Conservation (phyloP, 2,888 invertebrate genomes). For the Melitaea athalia region DNA sequence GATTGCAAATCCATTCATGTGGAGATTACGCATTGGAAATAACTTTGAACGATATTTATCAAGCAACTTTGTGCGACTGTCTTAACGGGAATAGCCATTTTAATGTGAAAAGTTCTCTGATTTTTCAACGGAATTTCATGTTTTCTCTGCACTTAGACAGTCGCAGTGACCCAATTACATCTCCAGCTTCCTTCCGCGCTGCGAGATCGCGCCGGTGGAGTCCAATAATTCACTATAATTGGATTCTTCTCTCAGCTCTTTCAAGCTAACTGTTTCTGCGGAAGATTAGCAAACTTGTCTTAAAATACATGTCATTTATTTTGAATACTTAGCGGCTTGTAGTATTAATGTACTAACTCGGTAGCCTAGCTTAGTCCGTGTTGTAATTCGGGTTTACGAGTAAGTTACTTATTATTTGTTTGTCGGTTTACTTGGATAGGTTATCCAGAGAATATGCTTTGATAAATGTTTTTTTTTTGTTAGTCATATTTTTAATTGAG, state of each 20-base stretch:
- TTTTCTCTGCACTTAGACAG: conserved; percentile 21
- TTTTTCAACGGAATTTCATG: conserved; percentile 19
- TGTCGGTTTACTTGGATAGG: too few species aligned
- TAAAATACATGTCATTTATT: neutral
- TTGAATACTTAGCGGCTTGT: too few species aligned
- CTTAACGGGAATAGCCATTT: neutral
- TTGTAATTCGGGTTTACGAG: too few species aligned
- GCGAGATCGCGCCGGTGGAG: conserved; percentile 15
- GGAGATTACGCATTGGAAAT: too few species aligned
- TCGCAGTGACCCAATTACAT: conserved; percentile 22
- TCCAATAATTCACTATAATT: conserved; percentile 19
- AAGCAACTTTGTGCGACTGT: neutral
- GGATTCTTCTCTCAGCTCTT: conserved; percentile 3
- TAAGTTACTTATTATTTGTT: too few species aligned
- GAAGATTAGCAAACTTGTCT: conserved; percentile 7
- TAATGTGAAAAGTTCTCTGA: conserved; percentile 11
- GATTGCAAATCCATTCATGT: too few species aligned
- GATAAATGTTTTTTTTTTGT: too few species aligned
- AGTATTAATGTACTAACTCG: too few species aligned
- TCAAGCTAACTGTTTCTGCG: neutral
- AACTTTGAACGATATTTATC: too few species aligned
- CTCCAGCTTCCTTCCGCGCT: conserved; percentile 16
- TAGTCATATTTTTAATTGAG: too few species aligned
- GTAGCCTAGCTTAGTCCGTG: too few species aligned
- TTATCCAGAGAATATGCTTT: too few species aligned